Conservation (phyloP, 2,888 invertebrate species). For the Gisinianus flammeolus region DNA sequence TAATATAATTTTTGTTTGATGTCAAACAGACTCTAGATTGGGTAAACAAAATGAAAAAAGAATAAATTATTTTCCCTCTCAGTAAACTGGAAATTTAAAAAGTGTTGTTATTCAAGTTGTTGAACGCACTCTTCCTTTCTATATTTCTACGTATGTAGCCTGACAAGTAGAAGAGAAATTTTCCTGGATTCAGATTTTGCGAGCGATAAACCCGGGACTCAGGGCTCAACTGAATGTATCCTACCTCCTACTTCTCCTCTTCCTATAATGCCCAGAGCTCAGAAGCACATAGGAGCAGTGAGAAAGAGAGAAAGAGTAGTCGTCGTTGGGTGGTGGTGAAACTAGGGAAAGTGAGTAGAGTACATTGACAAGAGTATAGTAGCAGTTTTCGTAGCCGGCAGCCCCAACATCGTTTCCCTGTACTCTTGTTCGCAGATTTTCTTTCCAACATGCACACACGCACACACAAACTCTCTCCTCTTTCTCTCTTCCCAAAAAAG, state of each 20-base stretch:
- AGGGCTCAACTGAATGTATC: slow-evolving; percentile 38
- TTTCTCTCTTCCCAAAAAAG: neutral
- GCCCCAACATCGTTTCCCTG: slow-evolving; percentile 19
- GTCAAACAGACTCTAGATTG: too few species aligned
- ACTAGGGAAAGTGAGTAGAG: slow-evolving; percentile 19
- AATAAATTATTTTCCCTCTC: too few species aligned
- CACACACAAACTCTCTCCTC: too few species aligned
- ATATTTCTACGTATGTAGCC: too few species aligned
- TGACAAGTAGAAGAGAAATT: neutral
- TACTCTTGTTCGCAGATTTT: slow-evolving; percentile 32
- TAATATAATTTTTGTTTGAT: too few species aligned
- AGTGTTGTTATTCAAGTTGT: too few species aligned
- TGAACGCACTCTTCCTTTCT: too few species aligned
- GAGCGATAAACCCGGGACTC: slow-evolving; percentile 39
- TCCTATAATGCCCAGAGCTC: neutral
- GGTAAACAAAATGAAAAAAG: too few species aligned
- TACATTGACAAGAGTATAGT: slow-evolving; percentile 22
- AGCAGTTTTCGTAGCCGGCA: slow-evolving; percentile 18
- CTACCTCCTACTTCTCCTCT: slow-evolving; percentile 17
- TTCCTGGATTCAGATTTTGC: slow-evolving; percentile 26
- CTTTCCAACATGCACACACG: slow-evolving; percentile 7
- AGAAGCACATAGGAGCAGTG: neutral
- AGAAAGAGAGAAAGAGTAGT: neutral
- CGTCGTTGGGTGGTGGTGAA: slow-evolving; percentile 29
- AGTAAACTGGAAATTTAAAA: too few species aligned